Evolutionary conservation across 2,113 vertebrate species (phyloP).

Genomic region (Haemorhous mexicanus): DNA sequence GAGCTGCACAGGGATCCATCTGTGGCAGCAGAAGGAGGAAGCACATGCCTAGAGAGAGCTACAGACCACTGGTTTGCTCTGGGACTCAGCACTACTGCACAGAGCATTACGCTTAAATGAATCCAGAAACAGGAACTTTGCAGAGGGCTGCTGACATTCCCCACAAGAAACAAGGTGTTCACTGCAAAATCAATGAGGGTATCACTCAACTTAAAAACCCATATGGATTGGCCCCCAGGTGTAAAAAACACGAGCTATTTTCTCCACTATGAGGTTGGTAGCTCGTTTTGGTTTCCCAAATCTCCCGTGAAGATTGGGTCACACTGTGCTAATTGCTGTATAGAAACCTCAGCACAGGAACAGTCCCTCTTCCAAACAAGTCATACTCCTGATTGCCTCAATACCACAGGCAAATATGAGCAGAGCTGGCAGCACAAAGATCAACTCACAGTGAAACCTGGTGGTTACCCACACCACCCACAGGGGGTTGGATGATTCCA

Average conservation of each 20-base stretch:
- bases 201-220: background rate
- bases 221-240: background rate
- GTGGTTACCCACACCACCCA: fast-evolving
- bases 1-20: background rate
- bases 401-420: background rate
- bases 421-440: background rate
- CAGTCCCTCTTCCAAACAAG: background rate
- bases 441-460: background rate
- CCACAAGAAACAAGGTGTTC: background rate
- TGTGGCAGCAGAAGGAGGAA: background rate
- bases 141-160: background rate
- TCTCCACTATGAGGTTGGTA: background rate
- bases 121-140: background rate
- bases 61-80: background rate
- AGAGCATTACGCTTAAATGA: background rate
- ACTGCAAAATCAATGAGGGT: background rate
- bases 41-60: background rate
- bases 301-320: background rate
- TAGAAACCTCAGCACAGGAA: background rate
- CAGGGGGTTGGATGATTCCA: background rate
- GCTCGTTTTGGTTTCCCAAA: background rate
- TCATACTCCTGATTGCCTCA: background rate
- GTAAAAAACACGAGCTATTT: background rate
- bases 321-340: background rate
- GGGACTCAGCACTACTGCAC: background rate